Percentiles rank a stretch among this genome's conserved stretches.
Evolutionary conservation across 2,888 invertebrate genomes (phyloP).

Genomic region (Lasioglossum lativentre): DNA sequence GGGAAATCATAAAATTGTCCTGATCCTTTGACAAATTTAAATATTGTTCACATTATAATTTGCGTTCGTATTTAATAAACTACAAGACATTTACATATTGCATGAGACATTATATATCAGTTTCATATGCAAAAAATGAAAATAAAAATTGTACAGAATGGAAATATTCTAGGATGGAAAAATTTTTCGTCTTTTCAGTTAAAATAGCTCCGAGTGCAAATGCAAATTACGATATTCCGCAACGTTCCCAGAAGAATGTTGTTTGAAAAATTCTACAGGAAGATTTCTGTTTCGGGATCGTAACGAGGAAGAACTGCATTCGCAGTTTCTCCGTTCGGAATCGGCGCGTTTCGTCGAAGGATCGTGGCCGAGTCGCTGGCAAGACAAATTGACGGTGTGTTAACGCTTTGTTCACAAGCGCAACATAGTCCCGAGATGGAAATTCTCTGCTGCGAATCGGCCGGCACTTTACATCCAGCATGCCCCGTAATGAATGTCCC

Average conservation of each 20-base stretch:
- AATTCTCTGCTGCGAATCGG: conserved; percentile 55
- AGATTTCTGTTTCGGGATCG: not conserved
- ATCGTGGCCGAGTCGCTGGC: not conserved
- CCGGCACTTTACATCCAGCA: conserved; percentile 49
- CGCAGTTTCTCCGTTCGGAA: not conserved
- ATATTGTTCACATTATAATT: no score
- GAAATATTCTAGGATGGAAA: no score
- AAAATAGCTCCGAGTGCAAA: no score
- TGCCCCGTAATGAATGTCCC: conserved; percentile 64
- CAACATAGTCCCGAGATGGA: conserved; percentile 38
- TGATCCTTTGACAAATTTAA: no score
- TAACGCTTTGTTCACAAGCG: conserved; percentile 44
- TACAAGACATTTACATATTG: no score
- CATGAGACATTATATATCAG: no score
- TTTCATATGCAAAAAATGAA: no score
- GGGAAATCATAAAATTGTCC: no score
- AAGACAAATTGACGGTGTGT: conserved; percentile 46
- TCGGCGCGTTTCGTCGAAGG: not conserved
- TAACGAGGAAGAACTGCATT: not conserved
- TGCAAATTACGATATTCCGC: not conserved
- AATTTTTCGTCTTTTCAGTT: no score
- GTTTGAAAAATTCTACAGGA: not conserved
- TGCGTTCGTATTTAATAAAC: no score
- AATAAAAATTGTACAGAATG: no score
- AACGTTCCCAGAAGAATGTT: not conserved